Conservation (phyloP, 2,888 invertebrate genomes). For the Hemithea aestivaria region DNA sequence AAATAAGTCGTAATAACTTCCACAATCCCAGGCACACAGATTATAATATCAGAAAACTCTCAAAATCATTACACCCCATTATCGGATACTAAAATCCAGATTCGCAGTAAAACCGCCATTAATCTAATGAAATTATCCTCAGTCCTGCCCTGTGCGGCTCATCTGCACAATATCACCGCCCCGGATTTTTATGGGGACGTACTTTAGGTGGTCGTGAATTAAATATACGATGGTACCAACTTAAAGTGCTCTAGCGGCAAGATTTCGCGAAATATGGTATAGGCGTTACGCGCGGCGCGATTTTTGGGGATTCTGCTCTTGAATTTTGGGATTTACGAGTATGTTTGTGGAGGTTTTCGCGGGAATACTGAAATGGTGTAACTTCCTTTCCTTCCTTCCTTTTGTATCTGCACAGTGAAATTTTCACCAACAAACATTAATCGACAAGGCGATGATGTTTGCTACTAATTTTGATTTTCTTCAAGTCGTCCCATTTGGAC, state of each 20-base stretch:
- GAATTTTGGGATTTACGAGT: too few species aligned
- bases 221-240: conserved; percentile 71
- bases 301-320: conserved; percentile 7
- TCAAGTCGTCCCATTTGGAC: too few species aligned
- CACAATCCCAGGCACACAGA: conserved; percentile 16
- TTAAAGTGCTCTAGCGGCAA: conserved; percentile 71
- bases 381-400: too few species aligned
- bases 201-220: conserved; percentile 71
- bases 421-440: too few species aligned
- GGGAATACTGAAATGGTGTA: too few species aligned
- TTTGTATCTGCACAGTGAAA: too few species aligned
- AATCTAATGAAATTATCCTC: conserved; percentile 69
- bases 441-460: too few species aligned
- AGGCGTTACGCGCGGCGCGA: conserved; percentile 22
- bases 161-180: conserved; percentile 73
- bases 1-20: too few species aligned
- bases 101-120: conserved; percentile 74
- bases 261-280: conserved; percentile 71
- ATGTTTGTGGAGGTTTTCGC: too few species aligned
- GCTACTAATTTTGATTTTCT: too few species aligned
- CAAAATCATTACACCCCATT: conserved; percentile 67
- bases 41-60: conserved; percentile 38
- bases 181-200: conserved; percentile 75
- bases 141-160: conserved; percentile 68
- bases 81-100: conserved; percentile 66